Evolutionary conservation across 1,140 invertebrate genomes (phyloP).

Genomic region (Drosophila ambigua): DNA sequence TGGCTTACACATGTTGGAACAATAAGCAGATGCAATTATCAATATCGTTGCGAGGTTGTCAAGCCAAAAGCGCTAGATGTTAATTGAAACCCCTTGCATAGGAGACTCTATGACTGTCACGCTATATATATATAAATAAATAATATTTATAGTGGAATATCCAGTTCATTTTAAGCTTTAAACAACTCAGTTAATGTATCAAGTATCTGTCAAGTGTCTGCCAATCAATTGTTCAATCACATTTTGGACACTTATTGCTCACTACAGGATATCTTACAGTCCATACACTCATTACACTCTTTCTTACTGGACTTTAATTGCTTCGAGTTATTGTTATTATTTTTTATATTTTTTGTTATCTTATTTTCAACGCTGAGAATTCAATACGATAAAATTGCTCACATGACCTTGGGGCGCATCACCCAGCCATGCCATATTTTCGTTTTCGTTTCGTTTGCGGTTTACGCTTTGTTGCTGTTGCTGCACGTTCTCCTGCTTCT

Average conservation of each 20-base stretch:
- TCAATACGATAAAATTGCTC: constrained; percentile 43
- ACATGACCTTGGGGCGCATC: constrained; percentile 44
- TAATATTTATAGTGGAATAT: too few relatives aligned
- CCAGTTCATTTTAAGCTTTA: too few relatives aligned
- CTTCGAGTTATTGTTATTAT: constrained; percentile 43
- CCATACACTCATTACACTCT: too few relatives aligned
- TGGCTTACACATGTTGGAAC: constrained; percentile 42
- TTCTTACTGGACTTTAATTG: constrained; percentile 30
- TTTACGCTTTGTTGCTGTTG: constrained; percentile 33
- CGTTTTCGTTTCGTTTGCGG: constrained; percentile 25
- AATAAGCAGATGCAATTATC: constrained; percentile 33
- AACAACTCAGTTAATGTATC: too few relatives aligned
- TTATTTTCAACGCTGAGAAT: constrained; percentile 47
- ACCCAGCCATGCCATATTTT: constrained; percentile 28
- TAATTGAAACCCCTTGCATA: too few relatives aligned
- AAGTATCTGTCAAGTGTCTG: too few relatives aligned
- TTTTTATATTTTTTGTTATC: constrained; percentile 37
- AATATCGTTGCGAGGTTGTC: constrained; percentile 1
- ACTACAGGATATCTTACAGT: not conserved
- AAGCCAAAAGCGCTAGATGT: constrained; percentile 3
- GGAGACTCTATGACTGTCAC: too few relatives aligned
- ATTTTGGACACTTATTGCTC: not conserved
- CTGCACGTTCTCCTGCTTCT: constrained; percentile 8
- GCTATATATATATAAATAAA: too few relatives aligned
- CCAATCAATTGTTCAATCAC: too few relatives aligned